Conservation (phyloP, 2,797 vertebrate genomes). For the Cirrhinus molitorella region DNA sequence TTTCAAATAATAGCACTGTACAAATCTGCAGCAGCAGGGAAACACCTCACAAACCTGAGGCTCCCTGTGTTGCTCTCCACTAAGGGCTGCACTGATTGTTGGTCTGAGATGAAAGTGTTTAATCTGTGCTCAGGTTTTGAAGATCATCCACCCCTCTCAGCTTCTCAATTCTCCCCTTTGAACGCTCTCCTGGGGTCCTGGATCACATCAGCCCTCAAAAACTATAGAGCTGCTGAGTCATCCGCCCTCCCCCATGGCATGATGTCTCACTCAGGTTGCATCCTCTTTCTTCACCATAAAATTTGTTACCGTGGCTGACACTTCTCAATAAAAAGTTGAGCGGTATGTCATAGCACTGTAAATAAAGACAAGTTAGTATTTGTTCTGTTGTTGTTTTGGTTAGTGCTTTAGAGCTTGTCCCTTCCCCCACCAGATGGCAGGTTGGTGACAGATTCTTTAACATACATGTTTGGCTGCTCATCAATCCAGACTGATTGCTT, state of each 20-base stretch:
- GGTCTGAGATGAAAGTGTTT: conserved; percentile 45
- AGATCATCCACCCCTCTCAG: conserved; percentile 63
- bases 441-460: conserved; percentile 66
- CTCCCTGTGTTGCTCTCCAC: neutral
- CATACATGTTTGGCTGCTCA: conserved; percentile 56
- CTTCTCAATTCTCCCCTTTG: conserved; percentile 52
- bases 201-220: conserved; percentile 35
- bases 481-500: conserved; percentile 69
- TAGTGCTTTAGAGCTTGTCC: conserved; percentile 25
- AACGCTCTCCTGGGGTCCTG: conserved; percentile 58
- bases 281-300: neutral
- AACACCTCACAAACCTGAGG: neutral
- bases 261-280: conserved; percentile 27
- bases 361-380: neutral
- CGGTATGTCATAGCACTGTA: neutral
- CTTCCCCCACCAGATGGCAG: conserved; percentile 69
- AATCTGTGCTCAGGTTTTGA: conserved; percentile 65
- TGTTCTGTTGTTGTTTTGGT: conserved; percentile 6
- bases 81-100: conserved; percentile 22
- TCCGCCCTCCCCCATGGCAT: neutral
- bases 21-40: neutral
- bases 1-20: neutral
- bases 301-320: neutral
- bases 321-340: neutral
- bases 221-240: conserved; percentile 45